Conservation (phyloP, 2,888 invertebrate species). For the Acrobasis consociella region DNA sequence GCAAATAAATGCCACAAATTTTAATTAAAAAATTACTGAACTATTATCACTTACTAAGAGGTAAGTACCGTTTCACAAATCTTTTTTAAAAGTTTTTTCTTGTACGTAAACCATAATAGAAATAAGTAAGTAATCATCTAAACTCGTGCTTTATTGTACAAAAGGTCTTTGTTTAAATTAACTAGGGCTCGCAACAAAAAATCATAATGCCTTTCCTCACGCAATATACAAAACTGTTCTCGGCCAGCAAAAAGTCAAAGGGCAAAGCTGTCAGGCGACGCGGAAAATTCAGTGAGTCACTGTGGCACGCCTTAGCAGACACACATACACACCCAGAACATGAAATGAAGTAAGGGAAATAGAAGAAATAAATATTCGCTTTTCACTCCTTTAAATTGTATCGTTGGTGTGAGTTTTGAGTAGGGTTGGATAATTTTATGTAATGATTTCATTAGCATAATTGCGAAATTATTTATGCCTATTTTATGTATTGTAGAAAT, state of each 20-base stretch:
- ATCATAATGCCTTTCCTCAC: constrained; percentile 17
- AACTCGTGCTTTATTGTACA: not conserved
- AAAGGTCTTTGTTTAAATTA: constrained; percentile 11
- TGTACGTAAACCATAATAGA: no score
- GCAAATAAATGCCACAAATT: no score
- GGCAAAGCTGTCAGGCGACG: constrained; percentile 8
- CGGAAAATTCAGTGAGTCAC: constrained; percentile 20
- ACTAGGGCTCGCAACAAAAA: constrained; percentile 7
- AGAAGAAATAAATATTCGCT: not conserved
- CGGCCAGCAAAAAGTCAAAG: constrained; percentile 17
- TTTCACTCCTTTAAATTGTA: no score
- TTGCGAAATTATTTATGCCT: no score
- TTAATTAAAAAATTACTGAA: no score
- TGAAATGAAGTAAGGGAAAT: not conserved
- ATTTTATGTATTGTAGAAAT: no score
- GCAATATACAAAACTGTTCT: constrained; percentile 19
- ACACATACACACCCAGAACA: not conserved
- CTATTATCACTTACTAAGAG: no score
- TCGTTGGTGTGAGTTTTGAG: no score
- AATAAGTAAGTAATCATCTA: not conserved
- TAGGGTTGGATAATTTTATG: no score
- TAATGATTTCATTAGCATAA: no score
- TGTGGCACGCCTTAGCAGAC: constrained; percentile 15
- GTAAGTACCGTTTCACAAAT: no score
- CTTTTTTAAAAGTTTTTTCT: no score